These are phyloP conservation scores for Diuraphis noxia DNA, from an alignment of 1,140 invertebrate species.

Conservation along the genomic window DNA sequence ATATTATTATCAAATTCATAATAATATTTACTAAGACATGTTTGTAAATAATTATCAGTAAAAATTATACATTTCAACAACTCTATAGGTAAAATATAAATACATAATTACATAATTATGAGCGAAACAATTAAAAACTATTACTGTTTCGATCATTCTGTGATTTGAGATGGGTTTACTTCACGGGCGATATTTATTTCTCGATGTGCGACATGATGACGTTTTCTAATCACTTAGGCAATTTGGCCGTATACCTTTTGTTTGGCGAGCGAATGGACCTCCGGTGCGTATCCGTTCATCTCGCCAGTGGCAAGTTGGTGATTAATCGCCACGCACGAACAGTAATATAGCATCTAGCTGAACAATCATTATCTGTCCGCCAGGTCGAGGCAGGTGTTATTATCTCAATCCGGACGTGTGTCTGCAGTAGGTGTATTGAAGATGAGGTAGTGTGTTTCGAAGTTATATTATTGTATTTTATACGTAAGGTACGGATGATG, in stretches of 20 bases:
- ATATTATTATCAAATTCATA: too few species aligned
- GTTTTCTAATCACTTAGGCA: neutral
- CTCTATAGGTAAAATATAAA: neutral
- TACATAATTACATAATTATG: neutral
- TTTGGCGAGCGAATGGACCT: neutral
- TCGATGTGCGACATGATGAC: neutral
- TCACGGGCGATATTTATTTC: neutral
- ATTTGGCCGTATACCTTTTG: neutral
- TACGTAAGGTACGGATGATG: neutral
- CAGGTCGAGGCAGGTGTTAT: neutral
- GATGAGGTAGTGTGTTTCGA: too few species aligned
- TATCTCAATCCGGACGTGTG: neutral
- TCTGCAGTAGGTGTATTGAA: neutral
- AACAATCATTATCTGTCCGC: neutral
- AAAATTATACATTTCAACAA: neutral
- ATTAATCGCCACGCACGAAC: neutral
- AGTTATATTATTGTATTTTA: neutral
- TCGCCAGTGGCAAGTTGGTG: neutral
- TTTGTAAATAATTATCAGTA: neutral
- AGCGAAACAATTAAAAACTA: neutral
- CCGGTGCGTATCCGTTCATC: neutral
- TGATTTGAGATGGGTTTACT: neutral
- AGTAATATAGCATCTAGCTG: neutral
- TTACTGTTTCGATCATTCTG: neutral
- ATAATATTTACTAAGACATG: too few species aligned